Conservation (phyloP, 2,113 vertebrate species). For the Mungos mungo region DNA sequence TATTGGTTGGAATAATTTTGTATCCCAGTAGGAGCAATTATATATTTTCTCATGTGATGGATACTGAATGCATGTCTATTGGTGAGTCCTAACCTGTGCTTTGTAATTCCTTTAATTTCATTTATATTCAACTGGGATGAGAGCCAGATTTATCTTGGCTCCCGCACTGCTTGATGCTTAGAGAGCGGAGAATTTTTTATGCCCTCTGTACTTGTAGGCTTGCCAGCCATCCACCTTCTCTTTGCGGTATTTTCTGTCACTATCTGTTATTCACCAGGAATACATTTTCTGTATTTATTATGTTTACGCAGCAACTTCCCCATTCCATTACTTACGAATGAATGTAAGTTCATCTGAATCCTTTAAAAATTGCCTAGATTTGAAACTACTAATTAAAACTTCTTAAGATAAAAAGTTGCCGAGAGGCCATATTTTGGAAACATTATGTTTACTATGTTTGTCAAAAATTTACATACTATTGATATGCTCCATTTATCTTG, state of each 20-base stretch:
- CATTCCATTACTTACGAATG: not conserved
- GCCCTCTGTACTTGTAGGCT: not conserved
- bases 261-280: not conserved
- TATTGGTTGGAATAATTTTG: constrained; percentile 42
- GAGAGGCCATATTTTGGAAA: constrained; percentile 28
- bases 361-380: not conserved
- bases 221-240: not conserved
- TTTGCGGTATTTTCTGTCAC: not conserved
- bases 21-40: constrained; percentile 64
- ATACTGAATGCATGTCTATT: constrained; percentile 5
- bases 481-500: constrained; percentile 41
- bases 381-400: not conserved
- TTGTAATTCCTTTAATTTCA: constrained; percentile 69
- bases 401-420: constrained; percentile 1
- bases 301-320: not conserved
- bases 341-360: not conserved
- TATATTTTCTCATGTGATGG: constrained; percentile 54
- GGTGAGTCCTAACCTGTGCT: constrained; percentile 18
- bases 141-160: constrained; percentile 36
- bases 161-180: not conserved
- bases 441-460: constrained; percentile 4
- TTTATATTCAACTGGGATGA: constrained; percentile 57
- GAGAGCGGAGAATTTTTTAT: not conserved
- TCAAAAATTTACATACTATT: constrained; percentile 38
- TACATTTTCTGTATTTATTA: not conserved